phyloP scores from a whole-genome alignment of 2,888 invertebrate genomes.

The Geotrupes spiniger region DNA sequence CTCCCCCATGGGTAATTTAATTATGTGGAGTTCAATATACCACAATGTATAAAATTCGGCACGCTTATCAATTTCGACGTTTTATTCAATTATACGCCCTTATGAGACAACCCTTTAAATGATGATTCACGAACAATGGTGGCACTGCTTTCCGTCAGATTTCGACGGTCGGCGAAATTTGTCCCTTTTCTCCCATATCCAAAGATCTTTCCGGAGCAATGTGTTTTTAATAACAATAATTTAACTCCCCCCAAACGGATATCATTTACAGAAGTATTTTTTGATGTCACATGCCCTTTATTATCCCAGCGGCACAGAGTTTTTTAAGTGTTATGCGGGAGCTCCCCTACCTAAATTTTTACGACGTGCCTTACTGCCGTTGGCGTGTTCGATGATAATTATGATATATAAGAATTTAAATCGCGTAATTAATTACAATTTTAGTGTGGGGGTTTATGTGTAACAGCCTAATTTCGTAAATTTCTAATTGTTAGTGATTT shows the following conservation, averaged over 20 bases:
- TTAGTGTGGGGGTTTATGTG: too few relatives aligned
- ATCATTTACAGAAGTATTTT: constrained; percentile 47
- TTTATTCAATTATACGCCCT: constrained; percentile 10
- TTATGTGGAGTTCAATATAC: not conserved
- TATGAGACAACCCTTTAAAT: constrained; percentile 14
- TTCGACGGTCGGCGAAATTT: constrained; percentile 3
- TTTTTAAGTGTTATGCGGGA: constrained; percentile 26
- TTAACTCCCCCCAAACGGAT: constrained; percentile 38
- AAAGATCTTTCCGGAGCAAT: constrained; percentile 36
- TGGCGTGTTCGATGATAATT: constrained; percentile 3
- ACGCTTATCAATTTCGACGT: constrained; percentile 10
- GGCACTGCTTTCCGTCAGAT: constrained; percentile 28
- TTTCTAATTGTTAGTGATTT: too few relatives aligned
- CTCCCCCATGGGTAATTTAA: not conserved
- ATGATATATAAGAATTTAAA: constrained; percentile 3
- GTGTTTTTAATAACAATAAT: constrained; percentile 40
- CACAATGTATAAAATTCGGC: constrained; percentile 2
- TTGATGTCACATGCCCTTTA: constrained; percentile 47
- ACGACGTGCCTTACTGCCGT: constrained; percentile 8
- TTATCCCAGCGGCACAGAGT: constrained; percentile 29
- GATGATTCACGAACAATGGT: constrained; percentile 31
- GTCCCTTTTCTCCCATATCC: constrained; percentile 28
- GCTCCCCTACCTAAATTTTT: constrained; percentile 17
- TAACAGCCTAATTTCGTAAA: too few relatives aligned
- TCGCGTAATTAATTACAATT: not conserved